A percentile compares a stretch with the other conserved stretches of the same genome.
phyloP scores from a whole-genome alignment of 35 echinoderm and acorn worm genomes.

The Ophioderma brevispina region DNA sequence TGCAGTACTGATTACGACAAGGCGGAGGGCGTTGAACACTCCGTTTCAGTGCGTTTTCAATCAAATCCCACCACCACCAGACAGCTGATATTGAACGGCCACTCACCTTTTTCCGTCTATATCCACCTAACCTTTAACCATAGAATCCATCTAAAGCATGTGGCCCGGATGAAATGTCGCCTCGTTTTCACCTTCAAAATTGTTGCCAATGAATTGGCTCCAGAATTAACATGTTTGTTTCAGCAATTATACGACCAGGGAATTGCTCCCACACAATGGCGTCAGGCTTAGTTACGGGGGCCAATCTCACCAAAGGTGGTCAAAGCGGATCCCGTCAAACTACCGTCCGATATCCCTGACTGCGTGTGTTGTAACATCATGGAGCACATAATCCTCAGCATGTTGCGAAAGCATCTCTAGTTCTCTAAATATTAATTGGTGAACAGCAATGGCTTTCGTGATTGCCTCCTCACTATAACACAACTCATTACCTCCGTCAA shows the following conservation, averaged over 20 bases:
- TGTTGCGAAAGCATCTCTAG: slow-evolving; percentile 36
- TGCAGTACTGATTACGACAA: slow-evolving; percentile 32
- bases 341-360: slow-evolving; percentile 54
- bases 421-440: slow-evolving; percentile 53
- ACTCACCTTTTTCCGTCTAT: background rate
- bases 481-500: slow-evolving; percentile 36
- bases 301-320: slow-evolving; percentile 39
- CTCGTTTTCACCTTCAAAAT: slow-evolving; percentile 37
- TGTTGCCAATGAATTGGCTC: slow-evolving; percentile 33
- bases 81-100: background rate
- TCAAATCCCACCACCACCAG: background rate
- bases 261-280: too few species aligned
- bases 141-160: slow-evolving; percentile 35
- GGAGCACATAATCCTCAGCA: slow-evolving; percentile 42
- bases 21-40: background rate
- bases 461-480: slow-evolving; percentile 33
- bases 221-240: slow-evolving; percentile 4
- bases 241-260: background rate
- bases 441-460: slow-evolving; percentile 61
- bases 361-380: slow-evolving; percentile 43
- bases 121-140: background rate
- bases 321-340: slow-evolving; percentile 27
- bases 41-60: slow-evolving; percentile 15
- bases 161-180: slow-evolving; percentile 33
- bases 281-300: too few species aligned